Conservation (phyloP, 2,797 vertebrate species). For the Falco columbarius region DNA sequence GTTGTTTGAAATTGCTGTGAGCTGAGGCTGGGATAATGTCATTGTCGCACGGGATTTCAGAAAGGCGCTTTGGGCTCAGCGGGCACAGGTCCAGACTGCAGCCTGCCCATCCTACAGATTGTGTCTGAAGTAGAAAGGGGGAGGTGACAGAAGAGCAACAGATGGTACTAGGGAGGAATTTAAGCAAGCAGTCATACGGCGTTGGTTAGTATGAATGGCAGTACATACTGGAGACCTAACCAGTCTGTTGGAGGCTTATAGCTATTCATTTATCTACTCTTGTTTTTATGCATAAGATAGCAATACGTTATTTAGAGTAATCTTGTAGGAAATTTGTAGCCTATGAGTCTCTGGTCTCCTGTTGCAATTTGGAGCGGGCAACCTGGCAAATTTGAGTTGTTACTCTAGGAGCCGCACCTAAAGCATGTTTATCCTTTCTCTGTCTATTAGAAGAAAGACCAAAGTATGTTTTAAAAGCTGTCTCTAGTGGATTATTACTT, state of each 20-base stretch:
- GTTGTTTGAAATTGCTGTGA: neutral
- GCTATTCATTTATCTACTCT: neutral
- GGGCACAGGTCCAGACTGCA: neutral
- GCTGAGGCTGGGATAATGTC: neutral
- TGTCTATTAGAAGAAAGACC: neutral
- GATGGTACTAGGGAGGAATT: neutral
- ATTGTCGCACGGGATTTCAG: neutral
- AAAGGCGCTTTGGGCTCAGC: neutral
- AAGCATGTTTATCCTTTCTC: neutral
- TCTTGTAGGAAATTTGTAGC: neutral
- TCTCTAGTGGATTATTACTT: neutral
- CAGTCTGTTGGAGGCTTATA: neutral
- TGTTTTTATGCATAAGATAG: neutral
- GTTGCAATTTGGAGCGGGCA: neutral
- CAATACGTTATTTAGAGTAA: neutral
- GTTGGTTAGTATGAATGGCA: neutral
- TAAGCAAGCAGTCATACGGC: rapidly evolving
- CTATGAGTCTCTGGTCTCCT: neutral
- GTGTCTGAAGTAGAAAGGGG: neutral
- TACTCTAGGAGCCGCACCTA: neutral
- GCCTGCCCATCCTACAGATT: neutral
- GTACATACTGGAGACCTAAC: neutral
- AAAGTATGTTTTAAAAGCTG: neutral
- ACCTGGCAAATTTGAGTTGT: neutral
- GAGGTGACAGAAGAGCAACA: neutral